Conservation (phyloP, 1,140 invertebrate genomes). For the Heliconius congener region DNA sequence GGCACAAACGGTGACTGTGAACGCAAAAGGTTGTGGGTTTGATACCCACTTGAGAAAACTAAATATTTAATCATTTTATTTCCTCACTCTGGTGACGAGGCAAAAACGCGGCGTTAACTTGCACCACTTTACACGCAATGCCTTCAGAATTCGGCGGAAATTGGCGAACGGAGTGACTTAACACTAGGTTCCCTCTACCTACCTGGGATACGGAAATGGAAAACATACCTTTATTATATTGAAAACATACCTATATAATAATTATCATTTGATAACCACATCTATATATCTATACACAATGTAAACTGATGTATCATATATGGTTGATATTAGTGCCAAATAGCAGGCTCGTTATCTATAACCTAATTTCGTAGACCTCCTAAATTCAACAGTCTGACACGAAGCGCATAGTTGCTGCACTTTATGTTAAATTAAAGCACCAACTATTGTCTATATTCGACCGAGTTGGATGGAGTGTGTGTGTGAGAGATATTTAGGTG, state of each 20-base stretch:
- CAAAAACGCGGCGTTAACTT: too few species aligned
- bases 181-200: too few species aligned
- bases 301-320: background rate
- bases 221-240: background rate
- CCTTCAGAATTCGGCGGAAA: too few species aligned
- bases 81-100: too few species aligned
- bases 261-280: background rate
- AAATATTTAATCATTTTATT: too few species aligned
- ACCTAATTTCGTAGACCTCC: slow-evolving; percentile 37
- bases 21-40: too few species aligned
- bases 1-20: too few species aligned
- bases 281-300: too few species aligned
- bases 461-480: slow-evolving; percentile 34
- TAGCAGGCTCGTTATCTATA: slow-evolving; percentile 28
- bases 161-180: too few species aligned
- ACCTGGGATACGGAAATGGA: background rate
- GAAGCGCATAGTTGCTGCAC: slow-evolving; percentile 43
- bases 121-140: too few species aligned
- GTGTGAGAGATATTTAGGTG: slow-evolving; percentile 43
- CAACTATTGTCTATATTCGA: slow-evolving; percentile 47
- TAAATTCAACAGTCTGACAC: slow-evolving; percentile 41
- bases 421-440: slow-evolving; percentile 60
- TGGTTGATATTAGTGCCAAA: slow-evolving; percentile 17
- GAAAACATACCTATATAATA: background rate
- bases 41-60: too few species aligned